Conservation (phyloP, 2,113 vertebrate genomes). For the Henicopernis longicauda region DNA sequence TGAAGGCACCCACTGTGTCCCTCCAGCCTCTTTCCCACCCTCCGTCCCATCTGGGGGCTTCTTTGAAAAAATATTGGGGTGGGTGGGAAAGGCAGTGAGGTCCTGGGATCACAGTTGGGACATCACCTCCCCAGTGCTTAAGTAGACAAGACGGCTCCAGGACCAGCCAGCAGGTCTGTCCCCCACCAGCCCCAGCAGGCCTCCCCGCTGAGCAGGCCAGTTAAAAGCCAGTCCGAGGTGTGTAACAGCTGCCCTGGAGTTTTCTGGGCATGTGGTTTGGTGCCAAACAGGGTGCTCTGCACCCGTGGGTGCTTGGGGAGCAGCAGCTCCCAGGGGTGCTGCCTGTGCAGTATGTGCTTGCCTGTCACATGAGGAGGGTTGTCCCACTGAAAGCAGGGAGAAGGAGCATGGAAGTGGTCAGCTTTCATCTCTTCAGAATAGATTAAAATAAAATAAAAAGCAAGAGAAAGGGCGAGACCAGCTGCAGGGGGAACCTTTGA, state of each 20-base stretch:
- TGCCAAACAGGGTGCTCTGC: not conserved
- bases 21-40: not conserved
- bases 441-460: not conserved
- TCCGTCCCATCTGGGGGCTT: not conserved
- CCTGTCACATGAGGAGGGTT: not conserved
- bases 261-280: not conserved
- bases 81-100: not conserved
- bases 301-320: not conserved
- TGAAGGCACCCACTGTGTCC: accelerated
- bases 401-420: not conserved
- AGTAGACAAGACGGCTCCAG: not conserved
- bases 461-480: not conserved
- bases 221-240: not conserved
- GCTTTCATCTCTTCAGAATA: not conserved
- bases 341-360: not conserved
- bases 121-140: accelerated
- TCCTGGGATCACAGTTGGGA: not conserved
- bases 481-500: not conserved
- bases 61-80: not conserved
- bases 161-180: not conserved
- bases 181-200: not conserved
- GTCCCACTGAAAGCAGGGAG: not conserved
- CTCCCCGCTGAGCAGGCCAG: not conserved
- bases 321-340: not conserved
- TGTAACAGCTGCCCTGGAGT: not conserved